A percentile compares a stretch with the other conserved stretches of the same genome.
These are phyloP conservation scores for Andrena flavipes DNA, from an alignment of 2,888 invertebrate species.

Conservation along the genomic window DNA sequence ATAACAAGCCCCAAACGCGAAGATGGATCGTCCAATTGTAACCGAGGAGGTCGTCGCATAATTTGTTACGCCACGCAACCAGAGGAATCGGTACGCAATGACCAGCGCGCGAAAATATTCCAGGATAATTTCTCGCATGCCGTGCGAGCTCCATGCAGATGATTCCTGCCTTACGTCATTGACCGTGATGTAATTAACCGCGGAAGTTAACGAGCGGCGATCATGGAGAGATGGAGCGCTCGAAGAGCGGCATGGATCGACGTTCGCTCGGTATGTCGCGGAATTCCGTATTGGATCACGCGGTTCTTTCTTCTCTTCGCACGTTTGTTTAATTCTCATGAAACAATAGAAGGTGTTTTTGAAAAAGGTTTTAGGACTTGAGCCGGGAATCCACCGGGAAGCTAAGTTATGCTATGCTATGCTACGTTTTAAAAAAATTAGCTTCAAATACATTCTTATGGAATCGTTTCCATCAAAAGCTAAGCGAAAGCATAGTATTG, in stretches of 20 bases:
- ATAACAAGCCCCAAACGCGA: slow-evolving; percentile 44
- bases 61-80: slow-evolving; percentile 36
- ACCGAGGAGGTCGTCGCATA: slow-evolving; percentile 39
- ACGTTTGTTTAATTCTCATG: not conserved
- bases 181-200: slow-evolving; percentile 62
- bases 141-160: slow-evolving; percentile 48
- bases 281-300: not conserved
- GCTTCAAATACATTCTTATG: too few species aligned
- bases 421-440: too few species aligned
- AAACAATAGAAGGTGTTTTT: not conserved
- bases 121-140: slow-evolving; percentile 59
- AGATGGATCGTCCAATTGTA: slow-evolving; percentile 54
- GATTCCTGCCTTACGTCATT: slow-evolving; percentile 62
- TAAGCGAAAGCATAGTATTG: too few species aligned
- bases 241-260: slow-evolving; percentile 12
- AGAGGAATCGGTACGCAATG: slow-evolving; percentile 16
- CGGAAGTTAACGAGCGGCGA: slow-evolving; percentile 58
- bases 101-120: slow-evolving; percentile 27
- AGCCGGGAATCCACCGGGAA: too few species aligned
- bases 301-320: not conserved
- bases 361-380: too few species aligned
- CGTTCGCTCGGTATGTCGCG: slow-evolving; percentile 39
- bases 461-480: too few species aligned
- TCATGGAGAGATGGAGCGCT: slow-evolving; percentile 30
- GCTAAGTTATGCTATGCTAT: too few species aligned